Evolutionary conservation across 2,113 vertebrate species (phyloP).

Genomic region (Lampris incognitus): DNA sequence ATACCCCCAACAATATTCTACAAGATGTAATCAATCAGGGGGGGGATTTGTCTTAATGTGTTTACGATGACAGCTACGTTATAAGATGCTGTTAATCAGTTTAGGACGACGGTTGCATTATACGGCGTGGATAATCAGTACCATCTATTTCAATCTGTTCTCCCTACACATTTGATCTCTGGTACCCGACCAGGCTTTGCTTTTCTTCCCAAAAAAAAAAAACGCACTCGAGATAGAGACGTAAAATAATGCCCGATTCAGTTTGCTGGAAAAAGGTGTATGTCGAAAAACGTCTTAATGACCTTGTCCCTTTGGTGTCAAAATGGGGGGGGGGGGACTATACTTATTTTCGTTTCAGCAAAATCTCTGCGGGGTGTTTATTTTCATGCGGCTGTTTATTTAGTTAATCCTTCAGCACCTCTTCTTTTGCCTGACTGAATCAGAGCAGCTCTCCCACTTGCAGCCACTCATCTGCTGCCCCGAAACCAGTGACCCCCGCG

Average conservation of each 20-base stretch:
- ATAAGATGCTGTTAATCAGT: slow-evolving; percentile 31
- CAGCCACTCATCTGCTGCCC: slow-evolving; percentile 24
- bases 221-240: background rate
- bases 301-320: slow-evolving; percentile 20
- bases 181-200: slow-evolving; percentile 22
- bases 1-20: slow-evolving; percentile 6
- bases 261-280: background rate
- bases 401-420: slow-evolving; percentile 33
- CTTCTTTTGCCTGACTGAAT: slow-evolving; percentile 29
- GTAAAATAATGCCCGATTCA: background rate
- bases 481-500: slow-evolving; percentile 38
- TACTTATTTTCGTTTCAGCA: slow-evolving; percentile 23
- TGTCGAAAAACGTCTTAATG: background rate
- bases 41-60: slow-evolving; percentile 24
- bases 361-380: slow-evolving; percentile 33
- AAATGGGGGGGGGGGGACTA: slow-evolving; percentile 12
- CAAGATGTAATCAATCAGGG: slow-evolving; percentile 14
- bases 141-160: slow-evolving; percentile 46
- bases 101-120: slow-evolving; percentile 35
- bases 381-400: slow-evolving; percentile 52
- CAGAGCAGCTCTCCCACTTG: slow-evolving; percentile 21
- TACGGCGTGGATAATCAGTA: slow-evolving; percentile 49
- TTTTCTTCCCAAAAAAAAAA: slow-evolving; percentile 20
- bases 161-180: slow-evolving; percentile 25
- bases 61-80: slow-evolving; percentile 38